Evolutionary conservation across 1,140 invertebrate genomes (phyloP).

Genomic region (Copidosoma floridanum): DNA sequence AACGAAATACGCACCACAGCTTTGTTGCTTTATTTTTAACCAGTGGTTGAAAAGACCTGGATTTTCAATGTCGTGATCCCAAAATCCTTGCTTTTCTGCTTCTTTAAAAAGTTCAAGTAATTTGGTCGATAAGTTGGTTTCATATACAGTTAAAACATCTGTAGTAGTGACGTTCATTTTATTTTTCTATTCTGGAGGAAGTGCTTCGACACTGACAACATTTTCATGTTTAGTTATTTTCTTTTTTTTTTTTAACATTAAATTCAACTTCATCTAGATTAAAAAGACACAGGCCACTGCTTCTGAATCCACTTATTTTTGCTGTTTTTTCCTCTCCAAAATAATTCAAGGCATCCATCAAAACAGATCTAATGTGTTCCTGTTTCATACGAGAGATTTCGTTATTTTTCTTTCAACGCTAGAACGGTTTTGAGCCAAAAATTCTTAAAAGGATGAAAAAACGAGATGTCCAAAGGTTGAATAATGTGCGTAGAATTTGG

Average conservation of each 20-base stretch:
- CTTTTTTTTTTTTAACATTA: conserved; percentile 17
- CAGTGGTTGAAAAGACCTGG: too few relatives aligned
- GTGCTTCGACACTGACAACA: too few relatives aligned
- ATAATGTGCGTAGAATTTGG: conserved; percentile 47
- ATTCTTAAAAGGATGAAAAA: conserved; percentile 43
- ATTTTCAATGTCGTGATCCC: too few relatives aligned
- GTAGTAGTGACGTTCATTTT: too few relatives aligned
- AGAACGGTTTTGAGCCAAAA: conserved; percentile 35
- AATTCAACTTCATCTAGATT: conserved; percentile 38
- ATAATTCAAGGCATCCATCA: conserved; percentile 29
- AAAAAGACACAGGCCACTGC: conserved; percentile 36
- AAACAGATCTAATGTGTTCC: conserved; percentile 35
- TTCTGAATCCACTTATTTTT: conserved; percentile 38
- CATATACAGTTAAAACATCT: too few relatives aligned
- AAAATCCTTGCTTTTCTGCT: too few relatives aligned
- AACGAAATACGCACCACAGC: too few relatives aligned
- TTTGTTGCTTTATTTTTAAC: too few relatives aligned
- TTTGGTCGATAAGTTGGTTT: too few relatives aligned
- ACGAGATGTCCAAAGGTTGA: conserved; percentile 45
- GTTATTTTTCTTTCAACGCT: conserved; percentile 24
- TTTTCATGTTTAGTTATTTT: too few relatives aligned
- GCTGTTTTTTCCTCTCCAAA: conserved; percentile 28
- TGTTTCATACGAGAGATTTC: conserved; percentile 33
- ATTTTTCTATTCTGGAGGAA: too few relatives aligned
- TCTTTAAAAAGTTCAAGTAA: too few relatives aligned